Evolutionary conservation across 2,888 invertebrate genomes (phyloP), one percentile per base, ranked within the genome.

Genomic region (Chrysodeixis includens): DNA sequence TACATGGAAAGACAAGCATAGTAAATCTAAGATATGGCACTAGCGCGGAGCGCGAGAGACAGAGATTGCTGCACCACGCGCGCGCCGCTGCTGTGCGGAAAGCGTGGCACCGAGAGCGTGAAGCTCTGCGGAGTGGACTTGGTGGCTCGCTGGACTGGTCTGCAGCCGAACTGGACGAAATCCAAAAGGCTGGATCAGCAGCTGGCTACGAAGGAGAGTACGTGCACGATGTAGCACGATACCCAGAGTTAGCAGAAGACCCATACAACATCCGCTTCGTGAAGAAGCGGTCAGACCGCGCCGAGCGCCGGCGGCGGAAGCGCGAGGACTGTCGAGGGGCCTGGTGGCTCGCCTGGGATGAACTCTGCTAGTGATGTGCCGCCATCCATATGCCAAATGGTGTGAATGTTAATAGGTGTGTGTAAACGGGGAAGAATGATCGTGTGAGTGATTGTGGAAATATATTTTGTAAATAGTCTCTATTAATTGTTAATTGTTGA

Each of bases 1-100:
- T 99, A 79, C 98, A 98, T 87, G 98, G 98, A 0, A 96, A 97
- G 51, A 98, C 98, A 88, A 98, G 98, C 74, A 97, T 99, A 55
- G 97, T 99, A 76, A 99, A 99, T 89, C 94, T 99, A 74, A 96
- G 99, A n/a, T 99, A 99, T 87, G 99, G 99, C 52, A 98, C 99
- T 16, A 98, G 97, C 4, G 96, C 98, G 10, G 98, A 98, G 79
- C 97, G 98, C 81, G 99, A 99, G 90, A 97, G 97, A 79, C 98
- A 98, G 86, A 96, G 99, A 46, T 95, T 99, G 66, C 94, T 99
- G 87, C 98, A 98, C 86, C 99, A 99, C 90, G 99, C 99, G 56
- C 98, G 98, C 85, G 93, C 97, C 8, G 96, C 97, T 30, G 99
- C 99, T 0, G 96, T 98, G 55, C 96, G 98, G 49, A 98, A 98